Percentiles rank a stretch among this genome's conserved stretches.
phyloP scores from a whole-genome alignment of 1,140 invertebrate genomes.

The Bombus balteatus region DNA sequence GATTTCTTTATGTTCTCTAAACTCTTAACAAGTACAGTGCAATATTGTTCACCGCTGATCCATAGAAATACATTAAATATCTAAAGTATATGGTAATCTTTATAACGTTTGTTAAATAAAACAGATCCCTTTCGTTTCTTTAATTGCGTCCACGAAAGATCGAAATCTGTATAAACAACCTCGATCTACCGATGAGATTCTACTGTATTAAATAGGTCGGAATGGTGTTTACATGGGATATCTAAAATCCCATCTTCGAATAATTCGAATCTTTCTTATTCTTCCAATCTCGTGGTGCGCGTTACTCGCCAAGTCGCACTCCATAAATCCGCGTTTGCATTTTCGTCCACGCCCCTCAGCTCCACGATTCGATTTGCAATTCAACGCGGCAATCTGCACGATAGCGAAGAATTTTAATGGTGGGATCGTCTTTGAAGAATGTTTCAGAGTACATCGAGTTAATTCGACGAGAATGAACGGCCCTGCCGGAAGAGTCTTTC shows the following conservation, averaged over 20 bases:
- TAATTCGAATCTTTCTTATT: background rate
- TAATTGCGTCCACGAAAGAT: no score
- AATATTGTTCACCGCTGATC: no score
- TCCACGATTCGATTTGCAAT: constrained; percentile 8
- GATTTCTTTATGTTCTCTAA: background rate
- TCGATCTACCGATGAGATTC: no score
- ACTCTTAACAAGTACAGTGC: no score
- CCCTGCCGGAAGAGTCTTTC: constrained; percentile 28
- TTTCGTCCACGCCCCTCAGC: background rate
- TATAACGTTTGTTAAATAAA: no score
- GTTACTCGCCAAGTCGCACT: background rate
- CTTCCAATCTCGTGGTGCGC: background rate
- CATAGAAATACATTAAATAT: no score
- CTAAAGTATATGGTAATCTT: no score
- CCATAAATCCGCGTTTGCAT: constrained; percentile 13
- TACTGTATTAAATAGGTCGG: no score
- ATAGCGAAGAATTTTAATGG: constrained; percentile 1
- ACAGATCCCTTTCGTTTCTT: no score
- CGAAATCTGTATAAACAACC: no score
- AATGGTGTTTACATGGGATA: no score
- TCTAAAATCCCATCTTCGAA: background rate
- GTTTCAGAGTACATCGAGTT: constrained; percentile 55
- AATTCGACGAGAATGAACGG: constrained; percentile 54
- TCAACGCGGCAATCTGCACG: background rate
- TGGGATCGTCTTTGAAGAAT: constrained; percentile 25